Evolutionary conservation across 2,888 invertebrate species (phyloP).

Genomic region (Serripes groenlandicus): DNA sequence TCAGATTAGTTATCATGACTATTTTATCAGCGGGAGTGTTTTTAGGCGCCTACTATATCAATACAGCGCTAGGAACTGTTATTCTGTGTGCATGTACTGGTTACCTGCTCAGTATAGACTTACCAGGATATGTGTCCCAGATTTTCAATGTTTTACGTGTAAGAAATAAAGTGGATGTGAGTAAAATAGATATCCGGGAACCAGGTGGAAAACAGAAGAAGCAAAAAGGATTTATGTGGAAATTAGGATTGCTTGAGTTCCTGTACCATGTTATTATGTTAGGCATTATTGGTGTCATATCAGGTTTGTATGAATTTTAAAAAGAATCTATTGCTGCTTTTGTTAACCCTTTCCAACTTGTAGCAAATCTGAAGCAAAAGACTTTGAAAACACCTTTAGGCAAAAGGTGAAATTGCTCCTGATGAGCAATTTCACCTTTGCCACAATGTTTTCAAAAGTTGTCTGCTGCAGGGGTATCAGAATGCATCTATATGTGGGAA

Average conservation of each 20-base stretch:
- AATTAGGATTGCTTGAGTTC: conserved; percentile 77
- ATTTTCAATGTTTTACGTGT: conserved; percentile 64
- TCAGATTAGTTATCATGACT: conserved; percentile 78
- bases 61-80: conserved; percentile 74
- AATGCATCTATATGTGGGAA: no score
- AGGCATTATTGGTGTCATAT: conserved; percentile 71
- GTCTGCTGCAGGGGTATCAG: no score
- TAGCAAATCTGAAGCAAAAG: neutral
- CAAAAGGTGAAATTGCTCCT: no score
- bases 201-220: conserved; percentile 14
- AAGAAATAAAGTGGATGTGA: conserved; percentile 73
- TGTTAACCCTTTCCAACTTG: neutral
- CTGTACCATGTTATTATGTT: conserved; percentile 81
- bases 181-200: conserved; percentile 41
- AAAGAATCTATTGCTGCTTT: neutral
- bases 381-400: neutral
- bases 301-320: conserved; percentile 72
- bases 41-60: conserved; percentile 79
- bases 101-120: conserved; percentile 82
- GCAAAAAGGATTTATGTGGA: conserved; percentile 78
- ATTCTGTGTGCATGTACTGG: conserved; percentile 79
- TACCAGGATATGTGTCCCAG: conserved; percentile 78
- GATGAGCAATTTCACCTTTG: no score
- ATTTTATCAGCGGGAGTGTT: conserved; percentile 76
- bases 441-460: no score